These are phyloP conservation scores for Lordiphosa mommai DNA, from an alignment of 1,140 invertebrate genomes.

Conservation along the genomic window DNA sequence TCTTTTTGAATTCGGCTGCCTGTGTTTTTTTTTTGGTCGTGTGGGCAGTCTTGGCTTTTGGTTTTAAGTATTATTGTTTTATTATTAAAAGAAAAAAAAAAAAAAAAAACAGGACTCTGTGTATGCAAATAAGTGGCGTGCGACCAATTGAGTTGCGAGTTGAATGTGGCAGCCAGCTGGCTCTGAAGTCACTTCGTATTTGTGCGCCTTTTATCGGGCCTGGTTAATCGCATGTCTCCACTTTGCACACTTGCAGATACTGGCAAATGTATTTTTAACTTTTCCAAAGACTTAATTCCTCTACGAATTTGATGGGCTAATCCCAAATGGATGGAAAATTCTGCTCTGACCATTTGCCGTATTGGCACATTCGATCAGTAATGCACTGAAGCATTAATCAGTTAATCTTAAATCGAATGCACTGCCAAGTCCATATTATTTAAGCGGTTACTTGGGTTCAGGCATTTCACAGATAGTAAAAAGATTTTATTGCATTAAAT, in stretches of 20 bases:
- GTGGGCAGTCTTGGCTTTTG: slow-evolving; percentile 29
- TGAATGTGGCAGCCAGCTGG: slow-evolving; percentile 6
- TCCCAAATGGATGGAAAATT: slow-evolving; percentile 3
- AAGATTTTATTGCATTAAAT: too few species aligned
- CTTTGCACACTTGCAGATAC: slow-evolving; percentile 1
- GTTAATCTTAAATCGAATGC: neutral
- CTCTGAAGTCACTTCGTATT: slow-evolving; percentile 3
- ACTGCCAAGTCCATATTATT: neutral
- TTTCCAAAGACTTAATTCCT: slow-evolving; percentile 7
- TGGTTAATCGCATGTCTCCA: neutral
- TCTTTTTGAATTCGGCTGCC: neutral
- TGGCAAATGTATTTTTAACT: slow-evolving; percentile 8
- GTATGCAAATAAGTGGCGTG: slow-evolving; percentile 37
- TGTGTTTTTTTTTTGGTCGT: slow-evolving; percentile 1
- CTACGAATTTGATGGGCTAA: slow-evolving; percentile 3
- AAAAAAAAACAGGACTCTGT: slow-evolving; percentile 30
- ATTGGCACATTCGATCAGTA: slow-evolving; percentile 51
- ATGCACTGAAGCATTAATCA: slow-evolving; percentile 33
- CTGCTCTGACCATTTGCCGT: slow-evolving; percentile 10
- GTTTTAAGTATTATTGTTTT: slow-evolving; percentile 21
- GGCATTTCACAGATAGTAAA: neutral
- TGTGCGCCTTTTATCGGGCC: slow-evolving; percentile 2
- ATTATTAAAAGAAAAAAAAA: slow-evolving; percentile 1
- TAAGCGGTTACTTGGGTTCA: neutral
- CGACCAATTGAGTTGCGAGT: slow-evolving; percentile 46